Evolutionary conservation across 2,113 vertebrate genomes (phyloP).

Genomic region (Taurulus bubalis): DNA sequence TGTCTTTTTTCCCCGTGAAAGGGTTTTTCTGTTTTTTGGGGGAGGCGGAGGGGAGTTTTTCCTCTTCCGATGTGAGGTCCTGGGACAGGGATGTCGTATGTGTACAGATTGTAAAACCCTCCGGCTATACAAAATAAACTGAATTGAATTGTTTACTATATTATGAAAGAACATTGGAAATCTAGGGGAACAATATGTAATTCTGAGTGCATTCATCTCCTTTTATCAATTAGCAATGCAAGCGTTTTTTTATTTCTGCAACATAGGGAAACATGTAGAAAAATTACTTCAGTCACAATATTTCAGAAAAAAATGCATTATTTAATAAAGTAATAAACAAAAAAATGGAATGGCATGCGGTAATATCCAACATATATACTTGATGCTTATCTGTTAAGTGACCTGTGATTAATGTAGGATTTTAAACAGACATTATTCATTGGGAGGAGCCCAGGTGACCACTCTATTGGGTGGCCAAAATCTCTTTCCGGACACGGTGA

Average conservation of each 20-base stretch:
- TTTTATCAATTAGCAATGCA: neutral
- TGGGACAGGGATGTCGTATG: too few relatives aligned
- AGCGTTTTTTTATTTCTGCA: neutral
- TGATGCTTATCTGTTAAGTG: constrained; percentile 57
- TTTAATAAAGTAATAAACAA: constrained; percentile 77
- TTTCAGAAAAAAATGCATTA: constrained; percentile 67
- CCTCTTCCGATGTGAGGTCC: too few relatives aligned
- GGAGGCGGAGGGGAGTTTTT: too few relatives aligned
- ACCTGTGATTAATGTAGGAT: constrained; percentile 53
- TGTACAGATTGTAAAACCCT: too few relatives aligned
- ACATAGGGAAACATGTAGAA: neutral
- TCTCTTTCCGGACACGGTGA: constrained; percentile 19
- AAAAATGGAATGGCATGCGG: constrained; percentile 71
- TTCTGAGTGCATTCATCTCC: neutral
- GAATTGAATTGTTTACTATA: too few relatives aligned
- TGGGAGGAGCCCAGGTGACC: constrained; percentile 26
- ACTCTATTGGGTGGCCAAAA: constrained; percentile 8
- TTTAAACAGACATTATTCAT: constrained; percentile 39
- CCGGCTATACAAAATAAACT: too few relatives aligned
- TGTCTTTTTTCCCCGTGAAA: too few relatives aligned
- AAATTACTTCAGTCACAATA: neutral
- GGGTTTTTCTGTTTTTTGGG: too few relatives aligned
- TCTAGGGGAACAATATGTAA: neutral
- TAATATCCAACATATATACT: constrained; percentile 72
- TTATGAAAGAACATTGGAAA: neutral